Base-by-base conservation (phyloP, 2,888 invertebrate genomes). In the Litoditis marina region DNA sequence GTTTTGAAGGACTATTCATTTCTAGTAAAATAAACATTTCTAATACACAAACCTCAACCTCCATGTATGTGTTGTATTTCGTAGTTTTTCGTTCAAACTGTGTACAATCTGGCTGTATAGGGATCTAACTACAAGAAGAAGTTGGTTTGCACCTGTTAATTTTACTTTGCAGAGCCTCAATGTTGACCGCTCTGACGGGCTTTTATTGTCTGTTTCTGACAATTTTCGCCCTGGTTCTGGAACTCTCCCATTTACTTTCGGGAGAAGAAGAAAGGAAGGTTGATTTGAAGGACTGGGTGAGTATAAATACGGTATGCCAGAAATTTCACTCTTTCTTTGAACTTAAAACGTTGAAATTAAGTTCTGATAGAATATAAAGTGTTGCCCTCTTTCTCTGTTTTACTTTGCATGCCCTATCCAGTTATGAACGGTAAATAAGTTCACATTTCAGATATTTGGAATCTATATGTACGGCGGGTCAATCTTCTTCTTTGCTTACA, bases 151-250 rank as follows among this genome's bases (percentile, higher is more conserved):
- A n/a, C n/a, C n/a, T n/a, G n/a, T n/a, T n/a, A n/a, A n/a, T n/a
- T n/a, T n/a, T n/a, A n/a, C n/a, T n/a, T 69, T 71, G 32, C 58
- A 78, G 78, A 47, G 69, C 71, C 27, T 76, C 79, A 0, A 65
- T 79, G 36, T 63, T 78, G 42, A 72, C 73, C 7, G 78, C 79
- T 2, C 58, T 77, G 50, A 75, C 77, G 4, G 74, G 68, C 34
- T 79, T 79, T 55, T 76, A 76, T 50, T 72, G 72, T 19, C 65
- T 76, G 0, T 71, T 74, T 50, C 46, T 78, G 13, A 76, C 75
- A n/a, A 77, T 78, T 8, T 79, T 80, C 53, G 77, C 80, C 25
- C 52, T 80, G 49, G 80, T 80, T 27, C 61, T 80, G 27, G 80
- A 80, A 42, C 53, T 80, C n/a, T 72, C 79, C 4, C 80, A 78